These are phyloP conservation scores for Margaritifera margaritifera DNA, from an alignment of 2,888 invertebrate genomes.

Conservation along the genomic window DNA sequence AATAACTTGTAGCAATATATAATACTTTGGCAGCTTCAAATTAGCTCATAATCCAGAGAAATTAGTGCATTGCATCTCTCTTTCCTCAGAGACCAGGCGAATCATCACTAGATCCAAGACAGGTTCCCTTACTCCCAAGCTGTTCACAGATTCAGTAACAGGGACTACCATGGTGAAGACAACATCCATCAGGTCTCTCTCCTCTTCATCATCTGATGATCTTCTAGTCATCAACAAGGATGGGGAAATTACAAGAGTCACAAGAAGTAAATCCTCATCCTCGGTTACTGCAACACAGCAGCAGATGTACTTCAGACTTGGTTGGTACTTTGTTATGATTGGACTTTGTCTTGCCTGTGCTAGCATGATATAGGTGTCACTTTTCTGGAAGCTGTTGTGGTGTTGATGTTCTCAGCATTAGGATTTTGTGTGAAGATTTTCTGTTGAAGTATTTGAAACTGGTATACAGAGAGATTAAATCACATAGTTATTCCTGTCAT, in stretches of 20 bases:
- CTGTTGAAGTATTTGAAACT: too few relatives aligned
- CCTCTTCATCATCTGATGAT: conserved; percentile 58
- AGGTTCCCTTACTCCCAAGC: conserved; percentile 79
- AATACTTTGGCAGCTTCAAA: too few relatives aligned
- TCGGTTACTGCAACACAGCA: conserved; percentile 44
- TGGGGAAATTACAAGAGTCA: conserved; percentile 68
- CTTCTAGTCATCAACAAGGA: conserved; percentile 71
- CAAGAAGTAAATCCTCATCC: conserved; percentile 51
- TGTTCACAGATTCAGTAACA: conserved; percentile 76
- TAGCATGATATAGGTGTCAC: too few relatives aligned
- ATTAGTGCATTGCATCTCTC: conserved; percentile 34
- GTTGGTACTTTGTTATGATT: conserved; percentile 26
- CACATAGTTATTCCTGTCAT: too few relatives aligned
- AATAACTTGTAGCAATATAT: too few relatives aligned
- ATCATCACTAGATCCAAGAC: conserved; percentile 88
- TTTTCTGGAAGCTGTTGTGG: too few relatives aligned
- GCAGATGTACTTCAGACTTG: conserved; percentile 59
- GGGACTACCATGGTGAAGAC: conserved; percentile 55
- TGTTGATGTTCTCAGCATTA: too few relatives aligned
- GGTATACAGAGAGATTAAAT: too few relatives aligned
- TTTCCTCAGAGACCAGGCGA: conserved; percentile 58
- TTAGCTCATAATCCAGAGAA: too few relatives aligned
- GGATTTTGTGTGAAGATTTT: too few relatives aligned
- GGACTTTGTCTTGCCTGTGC: neutral
- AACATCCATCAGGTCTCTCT: conserved; percentile 27